A percentile compares a stretch with the other conserved stretches of the same genome.
Evolutionary conservation across 2,888 invertebrate species (phyloP).

Genomic region (Pollenia labialis): DNA sequence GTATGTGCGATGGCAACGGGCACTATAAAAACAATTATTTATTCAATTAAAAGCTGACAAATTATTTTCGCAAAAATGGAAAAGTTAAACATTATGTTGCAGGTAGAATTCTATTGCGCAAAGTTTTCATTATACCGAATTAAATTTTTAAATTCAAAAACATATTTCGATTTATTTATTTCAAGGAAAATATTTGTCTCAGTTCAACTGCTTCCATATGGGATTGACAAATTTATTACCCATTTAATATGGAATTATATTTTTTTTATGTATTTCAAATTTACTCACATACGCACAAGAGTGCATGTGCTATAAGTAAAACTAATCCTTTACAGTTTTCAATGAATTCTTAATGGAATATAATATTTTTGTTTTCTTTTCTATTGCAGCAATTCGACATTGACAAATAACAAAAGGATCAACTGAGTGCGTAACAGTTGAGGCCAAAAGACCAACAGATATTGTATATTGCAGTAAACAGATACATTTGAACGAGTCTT

Average conservation of each 20-base stretch:
- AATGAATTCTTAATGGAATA: slow-evolving; percentile 67
- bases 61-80: too few species aligned
- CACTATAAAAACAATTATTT: too few species aligned
- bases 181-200: not conserved
- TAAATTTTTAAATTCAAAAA: not conserved
- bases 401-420: slow-evolving; percentile 67
- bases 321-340: slow-evolving; percentile 47
- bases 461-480: slow-evolving; percentile 50
- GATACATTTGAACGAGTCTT: slow-evolving; percentile 44
- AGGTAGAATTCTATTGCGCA: too few species aligned
- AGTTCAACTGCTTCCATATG: slow-evolving; percentile 12
- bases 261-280: slow-evolving; percentile 30
- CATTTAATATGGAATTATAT: slow-evolving; percentile 28
- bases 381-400: slow-evolving; percentile 61
- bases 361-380: slow-evolving; percentile 56
- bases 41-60: too few species aligned
- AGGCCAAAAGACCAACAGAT: slow-evolving; percentile 45
- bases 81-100: too few species aligned
- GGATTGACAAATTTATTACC: slow-evolving; percentile 39
- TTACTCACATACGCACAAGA: not conserved
- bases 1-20: too few species aligned
- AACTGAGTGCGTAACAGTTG: slow-evolving; percentile 52
- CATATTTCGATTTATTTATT: not conserved
- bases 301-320: slow-evolving; percentile 40
- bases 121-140: not conserved